Evolutionary conservation across 2,888 invertebrate genomes (phyloP).

Genomic region (Hyles lineata): DNA sequence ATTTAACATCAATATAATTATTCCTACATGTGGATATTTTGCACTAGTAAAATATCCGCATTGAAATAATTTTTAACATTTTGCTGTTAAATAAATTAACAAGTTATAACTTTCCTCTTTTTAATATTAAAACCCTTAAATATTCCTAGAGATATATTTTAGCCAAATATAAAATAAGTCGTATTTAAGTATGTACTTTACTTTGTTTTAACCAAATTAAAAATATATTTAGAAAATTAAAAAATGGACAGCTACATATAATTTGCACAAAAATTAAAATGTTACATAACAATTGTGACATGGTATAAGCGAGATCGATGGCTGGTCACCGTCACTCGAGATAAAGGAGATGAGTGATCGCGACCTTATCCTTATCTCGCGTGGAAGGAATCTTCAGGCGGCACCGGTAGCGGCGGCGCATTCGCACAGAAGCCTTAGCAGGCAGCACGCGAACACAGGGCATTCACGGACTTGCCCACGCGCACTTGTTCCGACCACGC

Average conservation of each 20-base stretch:
- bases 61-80: background rate
- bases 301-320: constrained; percentile 61
- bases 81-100: background rate
- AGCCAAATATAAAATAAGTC: too few species aligned
- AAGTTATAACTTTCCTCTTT: too few species aligned
- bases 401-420: constrained; percentile 66
- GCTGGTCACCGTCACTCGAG: constrained; percentile 64
- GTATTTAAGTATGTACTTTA: too few species aligned
- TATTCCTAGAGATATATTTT: too few species aligned
- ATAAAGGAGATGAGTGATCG: constrained; percentile 79
- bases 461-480: constrained; percentile 52
- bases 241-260: too few species aligned
- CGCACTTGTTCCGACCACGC: constrained; percentile 56
- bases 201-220: too few species aligned
- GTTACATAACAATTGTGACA: constrained; percentile 58
- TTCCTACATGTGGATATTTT: too few species aligned
- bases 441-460: constrained; percentile 78
- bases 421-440: constrained; percentile 81
- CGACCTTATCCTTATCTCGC: constrained; percentile 79
- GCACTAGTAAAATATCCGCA: too few species aligned
- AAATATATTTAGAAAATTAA: too few species aligned
- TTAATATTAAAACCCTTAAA: background rate
- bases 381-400: constrained; percentile 76
- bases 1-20: too few species aligned
- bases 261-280: background rate